These are phyloP conservation scores for Bombus vancouverensis DNA, from an alignment of 1,140 invertebrate genomes.

Conservation along the genomic window DNA sequence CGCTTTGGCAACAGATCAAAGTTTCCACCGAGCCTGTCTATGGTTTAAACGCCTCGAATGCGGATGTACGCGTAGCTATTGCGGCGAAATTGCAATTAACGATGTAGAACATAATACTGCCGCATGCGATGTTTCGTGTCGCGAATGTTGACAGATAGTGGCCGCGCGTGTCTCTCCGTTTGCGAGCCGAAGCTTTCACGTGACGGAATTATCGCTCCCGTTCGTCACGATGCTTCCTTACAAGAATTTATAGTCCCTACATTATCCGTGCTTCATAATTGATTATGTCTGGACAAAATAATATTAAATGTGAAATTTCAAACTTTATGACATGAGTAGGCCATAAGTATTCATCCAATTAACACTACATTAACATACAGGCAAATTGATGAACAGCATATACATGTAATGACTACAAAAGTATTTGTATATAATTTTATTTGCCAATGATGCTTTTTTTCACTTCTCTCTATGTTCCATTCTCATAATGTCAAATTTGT, in stretches of 20 bases:
- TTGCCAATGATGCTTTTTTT: background rate
- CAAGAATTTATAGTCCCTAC: background rate
- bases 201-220: conserved; percentile 15
- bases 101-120: conserved; percentile 40
- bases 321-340: background rate
- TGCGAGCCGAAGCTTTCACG: conserved; percentile 16
- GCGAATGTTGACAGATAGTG: conserved; percentile 61
- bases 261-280: background rate
- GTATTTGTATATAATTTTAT: background rate
- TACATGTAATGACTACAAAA: too few relatives aligned
- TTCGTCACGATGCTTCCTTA: conserved; percentile 11
- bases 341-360: background rate
- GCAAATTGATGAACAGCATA: background rate
- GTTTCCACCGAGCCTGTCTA: background rate
- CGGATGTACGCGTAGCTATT: conserved; percentile 1
- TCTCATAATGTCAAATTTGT: too few relatives aligned
- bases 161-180: conserved; percentile 29
- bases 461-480: too few relatives aligned
- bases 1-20: background rate
- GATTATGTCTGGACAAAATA: background rate
- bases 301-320: background rate
- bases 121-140: conserved; percentile 64
- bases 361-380: background rate
- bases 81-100: conserved; percentile 56
- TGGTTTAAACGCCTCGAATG: background rate